phyloP scores from a whole-genome alignment of 2,113 vertebrate species.

The Amphiprion percula region DNA sequence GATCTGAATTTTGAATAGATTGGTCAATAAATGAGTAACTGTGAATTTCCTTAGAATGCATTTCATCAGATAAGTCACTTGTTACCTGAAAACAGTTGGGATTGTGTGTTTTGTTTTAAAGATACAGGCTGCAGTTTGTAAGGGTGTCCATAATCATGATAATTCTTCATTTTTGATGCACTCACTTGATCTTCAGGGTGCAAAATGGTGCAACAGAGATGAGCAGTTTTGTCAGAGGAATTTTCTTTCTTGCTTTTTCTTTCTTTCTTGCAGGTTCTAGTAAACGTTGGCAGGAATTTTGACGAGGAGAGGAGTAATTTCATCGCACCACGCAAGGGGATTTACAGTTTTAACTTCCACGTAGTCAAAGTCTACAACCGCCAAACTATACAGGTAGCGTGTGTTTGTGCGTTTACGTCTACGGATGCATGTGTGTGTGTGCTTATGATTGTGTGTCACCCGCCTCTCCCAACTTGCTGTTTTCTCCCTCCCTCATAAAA shows the following conservation, averaged over 20 bases:
- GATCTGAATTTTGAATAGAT: not conserved
- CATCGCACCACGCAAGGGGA: slow-evolving; percentile 95
- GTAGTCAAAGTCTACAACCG: slow-evolving; percentile 99
- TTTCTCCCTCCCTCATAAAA: not conserved
- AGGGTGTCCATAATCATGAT: not conserved
- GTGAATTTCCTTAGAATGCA: too few relatives aligned
- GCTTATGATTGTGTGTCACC: slow-evolving; percentile 10
- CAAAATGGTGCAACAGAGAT: not conserved
- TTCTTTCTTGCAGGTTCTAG: slow-evolving; percentile 87
- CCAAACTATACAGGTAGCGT: slow-evolving; percentile 95
- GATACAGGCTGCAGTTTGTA: not conserved
- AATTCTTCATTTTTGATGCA: not conserved
- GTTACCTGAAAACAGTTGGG: not conserved
- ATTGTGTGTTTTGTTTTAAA: not conserved
- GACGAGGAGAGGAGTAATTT: slow-evolving; percentile 97
- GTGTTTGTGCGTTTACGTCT: slow-evolving; percentile 65
- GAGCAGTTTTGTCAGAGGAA: not conserved
- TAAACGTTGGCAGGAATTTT: slow-evolving; percentile 95
- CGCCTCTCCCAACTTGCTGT: not conserved
- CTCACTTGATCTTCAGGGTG: slow-evolving; percentile 2
- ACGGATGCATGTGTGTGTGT: not conserved
- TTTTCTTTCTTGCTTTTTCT: slow-evolving; percentile 9
- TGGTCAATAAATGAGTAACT: too few relatives aligned
- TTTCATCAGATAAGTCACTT: too few relatives aligned
- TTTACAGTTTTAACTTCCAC: slow-evolving; percentile 99